These are phyloP conservation scores for Rhagoletis zephyria DNA, from an alignment of 1,140 invertebrate species.

Conservation along the genomic window DNA sequence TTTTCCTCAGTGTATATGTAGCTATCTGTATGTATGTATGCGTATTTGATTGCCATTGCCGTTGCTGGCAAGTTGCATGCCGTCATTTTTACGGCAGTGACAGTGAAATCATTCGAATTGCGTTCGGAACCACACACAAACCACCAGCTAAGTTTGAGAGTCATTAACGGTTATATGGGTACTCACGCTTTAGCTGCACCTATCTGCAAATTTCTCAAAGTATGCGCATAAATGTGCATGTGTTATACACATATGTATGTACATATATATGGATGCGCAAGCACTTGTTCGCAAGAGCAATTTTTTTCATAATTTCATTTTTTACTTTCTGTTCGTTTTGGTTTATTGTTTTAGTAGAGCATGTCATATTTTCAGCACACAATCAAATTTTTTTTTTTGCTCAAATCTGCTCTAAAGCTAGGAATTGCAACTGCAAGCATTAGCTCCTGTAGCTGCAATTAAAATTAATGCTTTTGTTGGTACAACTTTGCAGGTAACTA, in stretches of 20 bases:
- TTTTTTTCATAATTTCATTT: conserved; percentile 19
- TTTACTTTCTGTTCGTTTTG: neutral
- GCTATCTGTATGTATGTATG: too few relatives aligned
- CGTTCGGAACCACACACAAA: neutral
- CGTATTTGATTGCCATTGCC: neutral
- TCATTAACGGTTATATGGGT: conserved; percentile 37
- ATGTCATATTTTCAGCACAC: conserved; percentile 1
- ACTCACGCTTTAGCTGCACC: neutral
- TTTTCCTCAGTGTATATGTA: too few relatives aligned
- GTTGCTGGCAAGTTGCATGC: conserved; percentile 18
- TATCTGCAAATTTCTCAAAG: neutral
- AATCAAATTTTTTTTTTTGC: neutral
- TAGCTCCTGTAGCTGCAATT: neutral
- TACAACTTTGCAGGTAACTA: neutral
- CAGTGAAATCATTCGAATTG: conserved; percentile 46
- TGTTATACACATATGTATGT: neutral
- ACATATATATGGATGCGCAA: too few relatives aligned
- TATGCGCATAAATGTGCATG: neutral
- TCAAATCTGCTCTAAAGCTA: neutral
- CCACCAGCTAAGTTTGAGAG: neutral
- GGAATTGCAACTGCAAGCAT: neutral
- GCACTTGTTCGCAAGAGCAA: neutral
- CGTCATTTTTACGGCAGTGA: conserved; percentile 27
- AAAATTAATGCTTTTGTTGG: neutral
- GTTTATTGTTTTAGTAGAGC: conserved; percentile 39